These are phyloP conservation scores for Atopsyche davidsoni DNA, from an alignment of 1,140 invertebrate genomes.

Conservation along the genomic window DNA sequence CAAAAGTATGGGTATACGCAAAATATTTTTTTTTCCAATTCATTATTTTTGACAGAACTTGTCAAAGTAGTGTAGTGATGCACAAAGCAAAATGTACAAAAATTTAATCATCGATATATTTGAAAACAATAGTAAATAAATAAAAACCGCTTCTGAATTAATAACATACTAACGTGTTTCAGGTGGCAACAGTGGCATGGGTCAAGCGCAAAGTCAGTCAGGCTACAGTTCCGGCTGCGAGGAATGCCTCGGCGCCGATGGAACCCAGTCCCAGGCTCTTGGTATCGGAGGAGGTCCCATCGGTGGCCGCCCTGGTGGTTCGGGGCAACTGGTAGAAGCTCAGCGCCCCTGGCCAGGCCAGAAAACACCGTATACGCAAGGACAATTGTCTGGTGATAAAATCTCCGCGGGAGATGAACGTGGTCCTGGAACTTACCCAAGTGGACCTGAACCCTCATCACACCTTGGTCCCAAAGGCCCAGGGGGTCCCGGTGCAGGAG, in stretches of 20 bases:
- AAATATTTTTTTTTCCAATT: background rate
- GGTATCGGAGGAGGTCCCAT: background rate
- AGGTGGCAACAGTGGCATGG: constrained; percentile 71
- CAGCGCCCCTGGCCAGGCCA: background rate
- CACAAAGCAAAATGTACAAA: background rate
- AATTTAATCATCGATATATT: background rate
- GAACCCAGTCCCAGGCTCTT: constrained; percentile 17
- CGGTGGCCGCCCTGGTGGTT: background rate
- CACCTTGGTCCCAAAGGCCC: too few species aligned
- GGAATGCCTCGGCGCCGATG: constrained; percentile 34
- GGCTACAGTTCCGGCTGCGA: constrained; percentile 50
- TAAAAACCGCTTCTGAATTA: background rate
- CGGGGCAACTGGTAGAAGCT: background rate
- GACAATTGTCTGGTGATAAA: background rate
- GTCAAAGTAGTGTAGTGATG: background rate
- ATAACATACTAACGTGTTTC: constrained; percentile 46
- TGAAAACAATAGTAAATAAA: too few species aligned
- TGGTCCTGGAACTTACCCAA: background rate
- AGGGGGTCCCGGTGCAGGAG: too few species aligned
- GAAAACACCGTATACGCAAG: background rate
- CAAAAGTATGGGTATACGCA: background rate
- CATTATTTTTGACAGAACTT: background rate
- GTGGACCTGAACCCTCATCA: too few species aligned
- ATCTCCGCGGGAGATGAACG: background rate
- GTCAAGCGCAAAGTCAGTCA: constrained; percentile 72